Percentiles rank a stretch among this genome's conserved stretches.
These are phyloP conservation scores for Gallinago stenura DNA, from an alignment of 2,797 vertebrate genomes.

Conservation along the genomic window DNA sequence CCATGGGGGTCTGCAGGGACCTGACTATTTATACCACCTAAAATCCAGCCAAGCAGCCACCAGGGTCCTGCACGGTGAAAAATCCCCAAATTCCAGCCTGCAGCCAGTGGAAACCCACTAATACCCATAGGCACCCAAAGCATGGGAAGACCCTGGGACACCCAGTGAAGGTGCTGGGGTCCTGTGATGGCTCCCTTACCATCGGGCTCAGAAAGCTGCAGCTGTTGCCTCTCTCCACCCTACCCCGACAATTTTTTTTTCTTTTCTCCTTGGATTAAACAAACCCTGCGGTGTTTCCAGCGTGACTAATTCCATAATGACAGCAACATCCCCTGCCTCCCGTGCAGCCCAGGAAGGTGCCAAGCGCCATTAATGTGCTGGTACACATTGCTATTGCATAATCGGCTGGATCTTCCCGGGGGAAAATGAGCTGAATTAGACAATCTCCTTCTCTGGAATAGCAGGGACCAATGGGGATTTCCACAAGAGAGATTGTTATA, in stretches of 20 bases:
- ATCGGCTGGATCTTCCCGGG: slow-evolving; percentile 52
- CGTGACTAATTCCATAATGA: slow-evolving; percentile 60
- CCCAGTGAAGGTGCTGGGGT: not conserved
- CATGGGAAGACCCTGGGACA: not conserved
- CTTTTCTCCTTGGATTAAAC: slow-evolving; percentile 39
- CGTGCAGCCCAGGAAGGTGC: slow-evolving; percentile 53
- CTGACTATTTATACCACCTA: not conserved
- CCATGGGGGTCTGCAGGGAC: not conserved
- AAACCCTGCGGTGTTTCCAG: slow-evolving; percentile 46
- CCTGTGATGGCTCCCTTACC: not conserved
- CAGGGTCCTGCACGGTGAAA: accelerated
- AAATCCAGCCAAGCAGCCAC: not conserved
- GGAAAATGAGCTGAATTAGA: slow-evolving; percentile 44
- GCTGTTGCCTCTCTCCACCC: not conserved
- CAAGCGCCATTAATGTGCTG: slow-evolving; percentile 47
- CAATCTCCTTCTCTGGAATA: not conserved
- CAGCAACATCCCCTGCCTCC: slow-evolving; percentile 53
- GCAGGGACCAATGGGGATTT: slow-evolving; percentile 21
- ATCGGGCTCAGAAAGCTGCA: not conserved
- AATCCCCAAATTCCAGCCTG: not conserved
- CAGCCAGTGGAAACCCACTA: not conserved
- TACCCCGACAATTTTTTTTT: not conserved
- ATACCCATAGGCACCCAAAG: accelerated
- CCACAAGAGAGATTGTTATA: not conserved
- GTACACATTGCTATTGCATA: slow-evolving; percentile 37